A percentile compares a stretch with the other conserved stretches of the same genome.
Conservation (phyloP, 2,888 invertebrate genomes). For the Cylloceria caligata region DNA sequence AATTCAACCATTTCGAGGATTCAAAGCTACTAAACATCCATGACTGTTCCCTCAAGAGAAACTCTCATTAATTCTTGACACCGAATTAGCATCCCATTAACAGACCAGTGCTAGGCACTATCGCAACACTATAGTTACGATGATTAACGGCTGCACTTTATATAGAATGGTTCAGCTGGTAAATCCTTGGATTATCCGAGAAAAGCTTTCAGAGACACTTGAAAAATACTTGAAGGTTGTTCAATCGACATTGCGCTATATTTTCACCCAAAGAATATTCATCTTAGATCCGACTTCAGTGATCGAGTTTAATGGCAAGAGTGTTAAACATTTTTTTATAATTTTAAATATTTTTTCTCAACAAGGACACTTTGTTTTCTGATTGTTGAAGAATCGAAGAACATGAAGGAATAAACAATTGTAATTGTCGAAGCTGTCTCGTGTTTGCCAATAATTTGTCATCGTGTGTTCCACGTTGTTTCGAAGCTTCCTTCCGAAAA, state of each 20-base stretch:
- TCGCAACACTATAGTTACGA: neutral
- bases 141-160: slow-evolving; percentile 2
- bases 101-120: slow-evolving; percentile 32
- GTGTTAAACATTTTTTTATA: neutral
- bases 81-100: slow-evolving; percentile 75
- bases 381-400: neutral
- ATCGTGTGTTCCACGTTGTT: slow-evolving; percentile 13
- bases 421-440: neutral
- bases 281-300: neutral
- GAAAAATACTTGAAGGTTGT: neutral
- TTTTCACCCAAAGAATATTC: neutral
- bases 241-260: neutral
- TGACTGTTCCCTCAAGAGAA: slow-evolving; percentile 12
- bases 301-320: neutral
- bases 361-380: neutral
- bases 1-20: slow-evolving; percentile 19
- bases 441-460: neutral
- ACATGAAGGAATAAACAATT: neutral
- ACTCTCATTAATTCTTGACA: slow-evolving; percentile 75
- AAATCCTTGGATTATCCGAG: neutral
- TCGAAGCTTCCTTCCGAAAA: slow-evolving; percentile 22
- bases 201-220: neutral
- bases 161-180: neutral
- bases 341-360: no score
- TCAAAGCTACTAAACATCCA: slow-evolving; percentile 23